Percentiles rank a stretch among this genome's conserved stretches.
Evolutionary conservation across 2,888 invertebrate species (phyloP).

Genomic region (Clunio marinus): DNA sequence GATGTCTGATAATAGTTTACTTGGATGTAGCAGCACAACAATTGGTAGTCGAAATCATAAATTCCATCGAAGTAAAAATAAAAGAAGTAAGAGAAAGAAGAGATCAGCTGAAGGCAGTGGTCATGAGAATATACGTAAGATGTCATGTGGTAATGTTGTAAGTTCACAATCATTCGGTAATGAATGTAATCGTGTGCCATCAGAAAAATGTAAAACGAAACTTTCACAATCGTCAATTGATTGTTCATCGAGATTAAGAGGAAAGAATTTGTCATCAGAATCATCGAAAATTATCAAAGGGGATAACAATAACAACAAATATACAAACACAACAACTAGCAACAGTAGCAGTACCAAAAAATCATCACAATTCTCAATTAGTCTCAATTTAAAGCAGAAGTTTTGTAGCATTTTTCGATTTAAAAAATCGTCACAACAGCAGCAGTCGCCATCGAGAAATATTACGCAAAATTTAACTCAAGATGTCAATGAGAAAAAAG

Average conservation of each 20-base stretch:
- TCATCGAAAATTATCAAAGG: conserved; percentile 20
- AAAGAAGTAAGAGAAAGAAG: conserved; percentile 41
- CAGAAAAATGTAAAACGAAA: conserved; percentile 47
- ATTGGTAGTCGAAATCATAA: conserved; percentile 25
- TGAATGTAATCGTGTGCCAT: conserved; percentile 12
- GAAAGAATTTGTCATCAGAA: not conserved
- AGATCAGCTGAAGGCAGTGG: conserved; percentile 43
- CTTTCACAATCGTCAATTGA: conserved; percentile 44
- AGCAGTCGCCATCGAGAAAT: conserved; percentile 5
- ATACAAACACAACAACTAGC: conserved; percentile 31
- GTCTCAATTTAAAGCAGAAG: conserved; percentile 72
- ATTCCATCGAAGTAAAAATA: conserved; percentile 37
- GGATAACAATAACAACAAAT: conserved; percentile 42
- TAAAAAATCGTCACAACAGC: conserved; percentile 54
- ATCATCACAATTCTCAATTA: conserved; percentile 65
- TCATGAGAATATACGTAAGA: conserved; percentile 41
- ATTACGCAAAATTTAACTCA: not conserved
- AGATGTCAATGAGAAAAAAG: conserved; percentile 50
- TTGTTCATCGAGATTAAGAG: not conserved
- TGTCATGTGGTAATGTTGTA: conserved; percentile 32
- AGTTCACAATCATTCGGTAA: conserved; percentile 25
- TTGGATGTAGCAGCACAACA: not conserved
- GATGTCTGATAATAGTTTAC: conserved; percentile 35
- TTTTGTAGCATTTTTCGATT: conserved; percentile 81
- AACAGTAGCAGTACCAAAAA: conserved; percentile 49